These are phyloP conservation scores for Centropus bengalensis DNA, from an alignment of 2,113 vertebrate genomes.

Conservation along the genomic window DNA sequence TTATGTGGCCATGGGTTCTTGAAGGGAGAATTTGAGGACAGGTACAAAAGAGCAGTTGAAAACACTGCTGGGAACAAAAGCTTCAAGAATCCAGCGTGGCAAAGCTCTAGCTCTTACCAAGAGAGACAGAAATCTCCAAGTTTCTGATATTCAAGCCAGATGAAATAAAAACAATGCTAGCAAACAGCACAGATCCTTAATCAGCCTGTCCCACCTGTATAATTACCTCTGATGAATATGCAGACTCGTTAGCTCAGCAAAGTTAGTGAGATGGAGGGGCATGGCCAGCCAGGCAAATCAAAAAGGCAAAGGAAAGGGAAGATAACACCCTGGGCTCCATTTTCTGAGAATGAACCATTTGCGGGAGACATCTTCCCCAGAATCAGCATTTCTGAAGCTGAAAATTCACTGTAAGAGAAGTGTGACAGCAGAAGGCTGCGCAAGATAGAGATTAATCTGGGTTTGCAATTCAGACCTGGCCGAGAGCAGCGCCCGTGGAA, in stretches of 20 bases:
- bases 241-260: neutral
- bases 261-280: neutral
- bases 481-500: fast-evolving
- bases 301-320: too few relatives aligned
- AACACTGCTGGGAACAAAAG: neutral
- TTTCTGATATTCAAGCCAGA: neutral
- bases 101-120: neutral
- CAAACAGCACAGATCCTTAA: neutral
- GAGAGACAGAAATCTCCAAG: neutral
- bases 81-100: neutral
- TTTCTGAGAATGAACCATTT: neutral
- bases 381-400: neutral
- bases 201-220: neutral
- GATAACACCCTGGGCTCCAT: neutral
- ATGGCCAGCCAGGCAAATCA: neutral
- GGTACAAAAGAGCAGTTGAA: neutral
- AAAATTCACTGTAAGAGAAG: neutral
- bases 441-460: neutral
- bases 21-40: neutral
- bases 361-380: neutral
- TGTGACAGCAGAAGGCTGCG: neutral
- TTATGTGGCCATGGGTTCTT: fast-evolving
- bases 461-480: neutral
- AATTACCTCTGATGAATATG: neutral
- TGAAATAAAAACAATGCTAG: neutral